A percentile compares a stretch with the other conserved stretches of the same genome.
Evolutionary conservation across 1,140 invertebrate genomes (phyloP).

Genomic region (Listronotus bonariensis): DNA sequence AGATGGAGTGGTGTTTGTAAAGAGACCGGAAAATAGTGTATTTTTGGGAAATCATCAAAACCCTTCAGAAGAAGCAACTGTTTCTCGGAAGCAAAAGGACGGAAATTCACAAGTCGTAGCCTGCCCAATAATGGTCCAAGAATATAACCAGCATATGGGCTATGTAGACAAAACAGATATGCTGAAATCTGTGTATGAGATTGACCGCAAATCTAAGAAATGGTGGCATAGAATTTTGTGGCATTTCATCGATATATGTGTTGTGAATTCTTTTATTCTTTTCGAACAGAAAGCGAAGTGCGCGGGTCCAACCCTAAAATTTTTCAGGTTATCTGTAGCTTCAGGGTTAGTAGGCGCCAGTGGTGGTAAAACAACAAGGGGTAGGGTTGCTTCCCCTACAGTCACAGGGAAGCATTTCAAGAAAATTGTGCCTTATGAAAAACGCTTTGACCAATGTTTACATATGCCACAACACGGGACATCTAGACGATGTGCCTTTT

Average conservation of each 20-base stretch:
- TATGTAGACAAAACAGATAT: conserved; percentile 52
- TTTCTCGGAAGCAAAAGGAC: conserved; percentile 25
- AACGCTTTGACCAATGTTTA: conserved; percentile 8
- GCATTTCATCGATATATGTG: conserved; percentile 18
- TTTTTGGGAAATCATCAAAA: not conserved
- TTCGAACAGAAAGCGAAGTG: not conserved
- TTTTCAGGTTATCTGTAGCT: not conserved
- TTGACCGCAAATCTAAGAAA: conserved; percentile 50
- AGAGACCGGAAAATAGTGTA: not conserved
- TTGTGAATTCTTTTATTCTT: conserved; percentile 13
- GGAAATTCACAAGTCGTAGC: conserved; percentile 18
- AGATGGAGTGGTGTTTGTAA: not conserved
- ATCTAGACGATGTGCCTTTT: conserved; percentile 30
- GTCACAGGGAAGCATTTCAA: not conserved
- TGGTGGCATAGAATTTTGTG: conserved; percentile 55
- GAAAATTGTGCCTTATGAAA: not conserved
- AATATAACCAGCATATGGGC: too few relatives aligned
- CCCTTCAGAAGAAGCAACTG: not conserved
- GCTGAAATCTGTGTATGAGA: conserved; percentile 46
- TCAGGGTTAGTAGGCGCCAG: not conserved
- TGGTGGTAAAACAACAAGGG: not conserved
- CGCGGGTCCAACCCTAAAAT: not conserved
- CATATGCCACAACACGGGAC: conserved; percentile 24
- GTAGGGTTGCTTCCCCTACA: not conserved
- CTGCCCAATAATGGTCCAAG: too few relatives aligned